Percentiles rank a stretch among this genome's conserved stretches.
Conservation (phyloP, 2,797 vertebrate species). For the Cyclura pinguis region DNA sequence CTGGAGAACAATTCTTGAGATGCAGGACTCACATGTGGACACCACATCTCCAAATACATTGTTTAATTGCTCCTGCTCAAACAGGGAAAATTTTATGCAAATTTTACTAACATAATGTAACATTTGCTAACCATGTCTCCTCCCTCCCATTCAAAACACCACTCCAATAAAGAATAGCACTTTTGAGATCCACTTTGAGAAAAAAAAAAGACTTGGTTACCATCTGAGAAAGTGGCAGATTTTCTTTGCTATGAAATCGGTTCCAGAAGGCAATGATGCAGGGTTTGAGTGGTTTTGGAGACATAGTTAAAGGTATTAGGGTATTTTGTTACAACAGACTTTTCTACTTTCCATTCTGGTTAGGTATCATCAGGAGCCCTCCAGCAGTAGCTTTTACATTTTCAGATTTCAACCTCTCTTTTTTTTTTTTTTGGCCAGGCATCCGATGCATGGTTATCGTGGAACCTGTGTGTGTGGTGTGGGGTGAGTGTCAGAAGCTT, state of each 20-base stretch:
- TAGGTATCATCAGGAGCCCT: background rate
- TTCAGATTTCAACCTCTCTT: background rate
- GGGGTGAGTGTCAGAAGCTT: background rate
- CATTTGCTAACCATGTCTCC: background rate
- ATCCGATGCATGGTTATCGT: background rate
- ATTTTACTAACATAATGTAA: conserved; percentile 45
- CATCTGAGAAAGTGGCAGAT: background rate
- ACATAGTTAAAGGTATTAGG: background rate
- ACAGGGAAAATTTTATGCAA: conserved; percentile 24
- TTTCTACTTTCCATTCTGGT: background rate
- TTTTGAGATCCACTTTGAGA: background rate
- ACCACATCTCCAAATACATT: conserved; percentile 88
- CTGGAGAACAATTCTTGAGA: conserved; percentile 85
- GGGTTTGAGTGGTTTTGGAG: background rate
- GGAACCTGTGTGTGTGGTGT: background rate
- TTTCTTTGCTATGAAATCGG: background rate
- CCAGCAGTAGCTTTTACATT: background rate
- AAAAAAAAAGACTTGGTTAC: background rate
- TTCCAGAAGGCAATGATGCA: background rate
- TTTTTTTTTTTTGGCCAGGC: background rate
- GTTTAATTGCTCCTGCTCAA: conserved; percentile 84
- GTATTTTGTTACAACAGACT: background rate
- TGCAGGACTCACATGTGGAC: conserved; percentile 82
- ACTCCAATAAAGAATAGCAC: background rate
- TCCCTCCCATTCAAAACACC: conserved; percentile 31